Base-by-base conservation (phyloP, 2,888 invertebrate genomes). In the Epistrophe eligans region DNA sequence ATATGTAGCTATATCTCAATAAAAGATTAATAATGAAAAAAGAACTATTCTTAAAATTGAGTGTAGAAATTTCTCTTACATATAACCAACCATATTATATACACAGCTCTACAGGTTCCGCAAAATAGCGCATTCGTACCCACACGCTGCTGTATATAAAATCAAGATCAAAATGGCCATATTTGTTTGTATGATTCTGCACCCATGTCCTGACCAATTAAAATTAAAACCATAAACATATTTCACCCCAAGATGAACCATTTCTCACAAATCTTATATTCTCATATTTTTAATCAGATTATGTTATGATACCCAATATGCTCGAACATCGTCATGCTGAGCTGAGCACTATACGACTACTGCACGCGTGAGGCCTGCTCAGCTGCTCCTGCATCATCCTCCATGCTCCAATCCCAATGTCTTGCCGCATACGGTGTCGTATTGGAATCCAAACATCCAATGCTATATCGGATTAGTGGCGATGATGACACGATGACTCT, bases 201-300 rank as follows among this genome's bases (percentile, higher is more conserved):
- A 70, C 80, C 77, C 88, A 88, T 89, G 89, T 89, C 88, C 70
- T 77, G 85, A 87, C 89, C 89, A 89, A 89, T 89, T 89, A 89
- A 89, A 89, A 89, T 77, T 66, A 81, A 88, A 89, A 66, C 85
- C 85, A 89, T 89, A 89, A 88, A 85, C 89, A 89, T 89, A 89
- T 77, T 88, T 89, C 79, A 89, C 87, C 81, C 72, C 84, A 72
- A 88, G 88, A 88, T 89, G 89, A 88, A 88, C 89, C 89, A 89
- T 89, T 89, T 89, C 88, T 89, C 89, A 89, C 89, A 88, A 89
- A 89, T 88, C 88, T 84, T 88, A 88, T 88, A 77, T 84, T 84
- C 83, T 84, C 88, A 88, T 88, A 88, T 88, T 88, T 88, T 88
- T 83, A 83, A 88, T 88, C 83, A 84, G 88, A 88, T 88, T 83